Evolutionary conservation across 2,888 invertebrate species (phyloP).

Genomic region (Spodoptera exigua): DNA sequence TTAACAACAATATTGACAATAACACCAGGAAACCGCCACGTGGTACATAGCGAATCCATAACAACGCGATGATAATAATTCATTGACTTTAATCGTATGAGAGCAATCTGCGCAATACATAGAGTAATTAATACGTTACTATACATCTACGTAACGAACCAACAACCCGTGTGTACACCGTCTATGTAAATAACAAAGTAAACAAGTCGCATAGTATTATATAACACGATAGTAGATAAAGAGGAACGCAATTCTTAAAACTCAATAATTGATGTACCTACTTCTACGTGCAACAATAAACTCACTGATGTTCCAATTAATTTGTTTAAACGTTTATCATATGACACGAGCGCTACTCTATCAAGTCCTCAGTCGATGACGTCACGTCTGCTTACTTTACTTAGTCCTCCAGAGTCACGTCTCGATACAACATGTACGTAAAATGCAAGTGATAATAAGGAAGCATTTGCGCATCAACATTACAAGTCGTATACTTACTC

Average conservation of each 20-base stretch:
- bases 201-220: slow-evolving; percentile 8
- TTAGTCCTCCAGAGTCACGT: slow-evolving; percentile 55
- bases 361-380: slow-evolving; percentile 35
- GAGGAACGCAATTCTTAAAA: slow-evolving; percentile 15
- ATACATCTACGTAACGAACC: slow-evolving; percentile 20
- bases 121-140: slow-evolving; percentile 47
- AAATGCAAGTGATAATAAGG: slow-evolving; percentile 62
- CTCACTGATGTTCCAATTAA: slow-evolving; percentile 33
- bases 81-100: slow-evolving; percentile 40
- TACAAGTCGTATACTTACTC: slow-evolving; percentile 87
- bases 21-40: slow-evolving; percentile 29
- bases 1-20: slow-evolving; percentile 27
- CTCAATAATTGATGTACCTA: slow-evolving; percentile 43
- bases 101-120: slow-evolving; percentile 48
- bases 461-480: slow-evolving; percentile 67
- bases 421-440: slow-evolving; percentile 52
- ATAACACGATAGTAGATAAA: not conserved
- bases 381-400: slow-evolving; percentile 40
- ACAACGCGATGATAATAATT: slow-evolving; percentile 40
- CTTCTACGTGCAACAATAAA: slow-evolving; percentile 34
- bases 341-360: slow-evolving; percentile 26
- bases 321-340: slow-evolving; percentile 30
- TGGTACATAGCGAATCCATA: slow-evolving; percentile 19
- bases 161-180: slow-evolving; percentile 19
- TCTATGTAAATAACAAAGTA: slow-evolving; percentile 25